Evolutionary conservation across 2,113 vertebrate species (phyloP).

Genomic region (Dolichallabes microphthalmus): DNA sequence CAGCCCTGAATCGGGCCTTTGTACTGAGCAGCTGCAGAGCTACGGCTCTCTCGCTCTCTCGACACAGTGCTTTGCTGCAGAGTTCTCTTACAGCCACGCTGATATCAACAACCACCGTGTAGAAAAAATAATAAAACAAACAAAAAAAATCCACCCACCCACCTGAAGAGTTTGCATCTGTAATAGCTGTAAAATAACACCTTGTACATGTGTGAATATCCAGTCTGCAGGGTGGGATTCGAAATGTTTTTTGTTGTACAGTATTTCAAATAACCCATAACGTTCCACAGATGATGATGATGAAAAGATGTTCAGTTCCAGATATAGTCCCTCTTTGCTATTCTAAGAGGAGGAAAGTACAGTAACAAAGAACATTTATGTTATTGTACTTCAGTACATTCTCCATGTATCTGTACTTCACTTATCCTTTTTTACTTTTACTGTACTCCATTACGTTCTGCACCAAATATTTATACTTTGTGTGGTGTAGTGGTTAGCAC

Average conservation of each 20-base stretch:
- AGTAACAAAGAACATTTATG: too few relatives aligned
- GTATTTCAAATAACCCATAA: too few relatives aligned
- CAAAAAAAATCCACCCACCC: conserved; percentile 35
- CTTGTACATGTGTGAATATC: neutral
- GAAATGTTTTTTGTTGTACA: too few relatives aligned
- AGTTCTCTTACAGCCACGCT: conserved; percentile 64
- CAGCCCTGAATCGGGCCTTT: conserved; percentile 73
- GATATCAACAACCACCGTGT: conserved; percentile 58
- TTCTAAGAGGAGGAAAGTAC: too few relatives aligned
- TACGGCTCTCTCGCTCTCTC: conserved; percentile 37
- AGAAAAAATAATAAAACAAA: conserved; percentile 49
- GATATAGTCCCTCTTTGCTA: neutral
- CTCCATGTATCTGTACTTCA: too few relatives aligned
- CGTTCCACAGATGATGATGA: neutral
- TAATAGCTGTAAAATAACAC: neutral
- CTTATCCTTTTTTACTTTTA: too few relatives aligned
- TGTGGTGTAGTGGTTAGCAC: too few relatives aligned
- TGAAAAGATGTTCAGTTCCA: neutral
- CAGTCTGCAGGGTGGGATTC: neutral
- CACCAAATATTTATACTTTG: too few relatives aligned
- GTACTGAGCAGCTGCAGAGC: conserved; percentile 67
- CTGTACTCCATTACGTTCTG: too few relatives aligned
- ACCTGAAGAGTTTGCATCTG: conserved; percentile 57
- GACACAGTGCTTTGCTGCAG: conserved; percentile 45
- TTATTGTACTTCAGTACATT: too few relatives aligned